These are phyloP conservation scores for Conus ventricosus DNA, from an alignment of 1,140 invertebrate species.

Conservation along the genomic window DNA sequence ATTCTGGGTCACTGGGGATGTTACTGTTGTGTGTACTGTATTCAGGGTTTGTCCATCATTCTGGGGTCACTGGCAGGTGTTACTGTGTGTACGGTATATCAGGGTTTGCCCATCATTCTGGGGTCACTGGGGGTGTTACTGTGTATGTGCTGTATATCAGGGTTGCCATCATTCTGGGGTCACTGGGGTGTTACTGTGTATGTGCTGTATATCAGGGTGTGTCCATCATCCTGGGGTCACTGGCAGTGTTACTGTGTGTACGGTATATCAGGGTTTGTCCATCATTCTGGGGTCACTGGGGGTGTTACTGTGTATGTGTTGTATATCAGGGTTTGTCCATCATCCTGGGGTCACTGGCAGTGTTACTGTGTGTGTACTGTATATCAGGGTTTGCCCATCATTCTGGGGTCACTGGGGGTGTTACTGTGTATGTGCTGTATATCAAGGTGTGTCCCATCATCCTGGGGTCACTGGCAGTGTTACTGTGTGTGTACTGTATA, in stretches of 20 bases:
- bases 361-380: constrained; percentile 59
- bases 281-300: no score
- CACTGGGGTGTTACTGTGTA: constrained; percentile 66
- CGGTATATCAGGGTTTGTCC: no score
- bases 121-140: constrained; percentile 60
- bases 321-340: constrained; percentile 64
- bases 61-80: constrained; percentile 63
- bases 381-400: no score
- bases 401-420: no score
- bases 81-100: constrained; percentile 56
- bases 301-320: no score
- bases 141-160: no score
- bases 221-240: constrained; percentile 66
- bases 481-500: constrained; percentile 55
- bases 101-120: constrained; percentile 69
- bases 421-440: no score
- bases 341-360: constrained; percentile 64
- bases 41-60: constrained; percentile 68
- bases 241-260: constrained; percentile 66
- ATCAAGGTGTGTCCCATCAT: constrained; percentile 68
- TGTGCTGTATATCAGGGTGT: constrained; percentile 55
- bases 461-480: constrained; percentile 63
- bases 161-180: constrained; percentile 66
- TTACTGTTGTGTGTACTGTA: not conserved
- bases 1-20: no score